Conservation (phyloP, 2,888 invertebrate species). For the Archips xylosteana region DNA sequence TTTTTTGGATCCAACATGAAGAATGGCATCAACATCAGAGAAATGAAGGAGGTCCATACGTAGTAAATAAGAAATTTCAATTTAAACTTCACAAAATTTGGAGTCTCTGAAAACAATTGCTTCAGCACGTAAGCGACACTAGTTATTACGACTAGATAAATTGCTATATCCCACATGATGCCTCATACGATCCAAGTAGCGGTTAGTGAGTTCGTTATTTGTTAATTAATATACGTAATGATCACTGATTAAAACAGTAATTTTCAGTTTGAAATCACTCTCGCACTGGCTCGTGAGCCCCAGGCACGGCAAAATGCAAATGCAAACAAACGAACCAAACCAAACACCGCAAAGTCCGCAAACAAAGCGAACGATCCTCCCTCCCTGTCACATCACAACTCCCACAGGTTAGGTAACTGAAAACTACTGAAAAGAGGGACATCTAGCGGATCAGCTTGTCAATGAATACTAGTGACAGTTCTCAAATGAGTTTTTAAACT, state of each 20-base stretch:
- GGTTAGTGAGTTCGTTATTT: background rate
- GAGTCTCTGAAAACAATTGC: slow-evolving; percentile 80
- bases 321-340: background rate
- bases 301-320: background rate
- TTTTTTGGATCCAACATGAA: slow-evolving; percentile 82
- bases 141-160: slow-evolving; percentile 69
- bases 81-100: slow-evolving; percentile 81
- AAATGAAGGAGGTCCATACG: slow-evolving; percentile 73
- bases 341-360: background rate
- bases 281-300: background rate
- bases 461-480: background rate
- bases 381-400: background rate
- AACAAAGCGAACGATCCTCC: background rate
- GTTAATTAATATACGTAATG: background rate
- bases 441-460: slow-evolving; percentile 12
- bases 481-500: background rate
- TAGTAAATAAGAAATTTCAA: slow-evolving; percentile 81
- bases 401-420: background rate
- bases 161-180: slow-evolving; percentile 77
- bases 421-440: background rate
- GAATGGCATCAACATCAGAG: slow-evolving; percentile 76
- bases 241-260: slow-evolving; percentile 2
- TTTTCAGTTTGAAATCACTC: background rate
- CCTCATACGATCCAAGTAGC: slow-evolving; percentile 16
- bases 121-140: slow-evolving; percentile 75